These are phyloP conservation scores for Anadara kagoshimensis DNA, from an alignment of 1,140 invertebrate genomes.

Conservation along the genomic window DNA sequence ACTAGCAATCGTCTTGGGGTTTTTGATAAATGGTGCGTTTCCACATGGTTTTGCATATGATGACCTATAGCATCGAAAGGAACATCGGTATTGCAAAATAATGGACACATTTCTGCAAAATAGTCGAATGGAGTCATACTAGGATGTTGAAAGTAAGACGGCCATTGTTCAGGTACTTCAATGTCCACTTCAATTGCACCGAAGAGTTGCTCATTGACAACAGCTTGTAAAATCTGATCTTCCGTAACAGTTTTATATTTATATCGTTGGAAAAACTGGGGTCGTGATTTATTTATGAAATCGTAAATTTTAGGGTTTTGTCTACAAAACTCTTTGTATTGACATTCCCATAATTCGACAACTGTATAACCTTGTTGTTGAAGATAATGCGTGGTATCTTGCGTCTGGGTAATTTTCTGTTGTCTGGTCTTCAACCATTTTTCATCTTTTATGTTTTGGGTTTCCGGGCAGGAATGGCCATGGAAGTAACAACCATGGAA, in stretches of 20 bases:
- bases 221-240: slow-evolving; percentile 6
- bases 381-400: slow-evolving; percentile 1
- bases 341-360: slow-evolving; percentile 26
- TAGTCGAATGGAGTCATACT: slow-evolving; percentile 7
- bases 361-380: slow-evolving; percentile 3
- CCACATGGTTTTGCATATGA: slow-evolving; percentile 1
- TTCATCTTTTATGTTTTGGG: neutral
- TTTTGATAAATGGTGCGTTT: neutral
- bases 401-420: neutral
- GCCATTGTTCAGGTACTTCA: slow-evolving; percentile 15
- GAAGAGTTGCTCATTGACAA: slow-evolving; percentile 10
- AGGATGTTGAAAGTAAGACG: neutral
- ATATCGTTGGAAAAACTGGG: slow-evolving; percentile 25
- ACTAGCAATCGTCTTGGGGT: neutral
- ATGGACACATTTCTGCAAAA: slow-evolving; percentile 17
- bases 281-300: neutral
- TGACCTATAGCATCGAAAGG: slow-evolving; percentile 29
- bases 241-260: slow-evolving; percentile 8
- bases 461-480: slow-evolving; percentile 8
- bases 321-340: neutral
- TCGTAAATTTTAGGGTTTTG: neutral
- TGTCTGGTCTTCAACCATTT: neutral
- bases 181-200: slow-evolving; percentile 40
- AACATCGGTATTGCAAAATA: slow-evolving; percentile 36
- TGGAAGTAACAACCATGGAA: slow-evolving; percentile 24